Evolutionary conservation across 2,888 invertebrate genomes (phyloP), one percentile per base, ranked within the genome.

Genomic region (Luffia ferchaultella): DNA sequence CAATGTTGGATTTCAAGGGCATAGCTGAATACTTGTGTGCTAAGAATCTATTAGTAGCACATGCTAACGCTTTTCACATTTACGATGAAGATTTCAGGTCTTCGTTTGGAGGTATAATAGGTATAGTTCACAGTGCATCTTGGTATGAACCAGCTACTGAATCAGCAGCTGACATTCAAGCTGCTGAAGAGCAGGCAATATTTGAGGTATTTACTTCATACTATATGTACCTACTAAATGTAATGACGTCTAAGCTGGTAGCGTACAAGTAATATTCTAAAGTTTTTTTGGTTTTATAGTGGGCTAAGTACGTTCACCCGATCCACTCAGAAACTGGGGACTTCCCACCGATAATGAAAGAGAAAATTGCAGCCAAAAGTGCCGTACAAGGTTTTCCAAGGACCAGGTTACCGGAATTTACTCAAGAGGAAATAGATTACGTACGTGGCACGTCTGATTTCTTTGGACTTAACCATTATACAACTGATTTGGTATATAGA

Each of bases 401-500:
- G 42, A 86, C 87, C 1, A 76, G 87, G 44, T 62, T 88, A 20
- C 87, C 87, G 1, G 60, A 61, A 54, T 85, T 87, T 55, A 83
- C 83, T 9, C 42, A 58, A n/a, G 43, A 85, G 42, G 88, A 89
- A 75, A 78, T 88, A 12, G 64, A 70, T 44, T 69, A 71, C 45
- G 85, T 89, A 49, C 72, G 66, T 7, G 85, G 69, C 16, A 51
- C 57, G 1, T 75, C 83, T 1, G 91, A 91, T 61, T 90, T 88
- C 68, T 79, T 90, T 52, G 89, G 89, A 16, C 64, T 90, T 18
- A 90, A 90, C 58, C 78, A 86, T 50, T 91, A 91, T 63, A 85
- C 87, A 1, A 68, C 84, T 2, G 66, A 64, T 52, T 56, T 85
- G 50, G 65, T 63, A 7, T 72, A 65, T 1, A 46, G 50, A 46